These are phyloP conservation scores for Carcinoscorpius rotundicauda DNA, from an alignment of 1,140 invertebrate genomes.

Conservation along the genomic window DNA sequence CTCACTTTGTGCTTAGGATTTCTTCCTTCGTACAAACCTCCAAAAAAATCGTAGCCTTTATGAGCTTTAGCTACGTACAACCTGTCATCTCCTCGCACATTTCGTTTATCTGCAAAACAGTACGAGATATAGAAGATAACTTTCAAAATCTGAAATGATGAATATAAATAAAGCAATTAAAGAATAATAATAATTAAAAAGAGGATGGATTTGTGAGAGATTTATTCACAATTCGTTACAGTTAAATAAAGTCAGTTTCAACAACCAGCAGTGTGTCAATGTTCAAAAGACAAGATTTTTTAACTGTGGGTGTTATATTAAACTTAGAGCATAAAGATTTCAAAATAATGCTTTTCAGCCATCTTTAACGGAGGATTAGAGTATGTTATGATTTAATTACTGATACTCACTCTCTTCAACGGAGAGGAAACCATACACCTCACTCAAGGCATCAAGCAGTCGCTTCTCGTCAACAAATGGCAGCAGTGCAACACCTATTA, in stretches of 20 bases:
- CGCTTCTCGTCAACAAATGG: conserved; percentile 95
- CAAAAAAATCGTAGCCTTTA: conserved; percentile 51
- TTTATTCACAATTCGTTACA: too few relatives aligned
- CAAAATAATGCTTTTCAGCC: not conserved
- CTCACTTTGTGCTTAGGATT: conserved; percentile 28
- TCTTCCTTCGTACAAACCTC: conserved; percentile 49
- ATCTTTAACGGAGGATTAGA: conserved; percentile 11
- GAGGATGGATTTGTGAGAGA: too few relatives aligned
- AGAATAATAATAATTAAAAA: not conserved
- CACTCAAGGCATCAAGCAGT: conserved; percentile 71
- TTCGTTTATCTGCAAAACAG: conserved; percentile 37
- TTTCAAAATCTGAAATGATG: not conserved
- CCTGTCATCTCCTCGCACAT: conserved; percentile 57
- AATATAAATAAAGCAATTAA: conserved; percentile 8
- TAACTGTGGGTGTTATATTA: not conserved
- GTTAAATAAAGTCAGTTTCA: too few relatives aligned
- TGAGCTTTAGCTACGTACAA: conserved; percentile 62
- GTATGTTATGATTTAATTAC: conserved; percentile 12
- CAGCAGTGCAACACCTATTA: conserved; percentile 71
- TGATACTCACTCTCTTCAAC: conserved; percentile 52
- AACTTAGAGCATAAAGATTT: not conserved
- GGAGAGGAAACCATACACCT: conserved; percentile 64
- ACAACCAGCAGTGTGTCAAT: not conserved
- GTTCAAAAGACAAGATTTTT: not conserved
- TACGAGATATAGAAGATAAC: too few relatives aligned